Evolutionary conservation across 1,140 invertebrate species (phyloP), one percentile per base, ranked within the genome.

Genomic region (Halesus radiatus): DNA sequence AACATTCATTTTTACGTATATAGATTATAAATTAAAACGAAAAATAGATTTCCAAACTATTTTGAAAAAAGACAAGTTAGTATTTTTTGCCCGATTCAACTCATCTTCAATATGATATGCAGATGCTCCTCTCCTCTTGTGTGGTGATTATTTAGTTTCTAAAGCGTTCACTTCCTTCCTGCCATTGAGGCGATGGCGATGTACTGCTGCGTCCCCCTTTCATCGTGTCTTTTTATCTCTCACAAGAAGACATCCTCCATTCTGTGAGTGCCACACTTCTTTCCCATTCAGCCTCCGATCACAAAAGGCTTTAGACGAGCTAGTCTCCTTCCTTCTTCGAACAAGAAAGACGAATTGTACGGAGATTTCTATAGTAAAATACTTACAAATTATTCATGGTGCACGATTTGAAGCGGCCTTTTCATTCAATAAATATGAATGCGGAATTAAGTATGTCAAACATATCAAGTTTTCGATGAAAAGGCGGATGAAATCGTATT

Each of bases 181-280:
- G 66, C 76, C 54, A 81, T 72, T 81, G 66, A 78, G 37, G 37
- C 37, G 32, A 32, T 32, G 32, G 32, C 32, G 3, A 45, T 45
- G 37, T 45, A 45, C 37, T 45, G 37, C 37, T 10, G 8, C 52
- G 50, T 56, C 66, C 80, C 66, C 73, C 72, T 70, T 70, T 81
- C 56, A 75, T 23, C 18, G 3, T 52, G 64, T 73, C 76, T 78
- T 62, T 81, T 78, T 81, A 81, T 81, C 80, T 78, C 76, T 74
- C 29, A 74, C 62, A 70, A 80, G 58, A 74, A 81, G 80, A 81
- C 76, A 64, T 81, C 66, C 80, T 77, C 75, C 80, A 76, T 76
- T 78, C 22, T 22, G 64, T 50, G 78, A 80, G 78, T 37, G 64
- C 78, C 37, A 50, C 29, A 45, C 50, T 70, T 23, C 53, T 37